phyloP scores from a whole-genome alignment of 35 echinoderm and acorn worm genomes.

The Lytechinus variegatus region DNA sequence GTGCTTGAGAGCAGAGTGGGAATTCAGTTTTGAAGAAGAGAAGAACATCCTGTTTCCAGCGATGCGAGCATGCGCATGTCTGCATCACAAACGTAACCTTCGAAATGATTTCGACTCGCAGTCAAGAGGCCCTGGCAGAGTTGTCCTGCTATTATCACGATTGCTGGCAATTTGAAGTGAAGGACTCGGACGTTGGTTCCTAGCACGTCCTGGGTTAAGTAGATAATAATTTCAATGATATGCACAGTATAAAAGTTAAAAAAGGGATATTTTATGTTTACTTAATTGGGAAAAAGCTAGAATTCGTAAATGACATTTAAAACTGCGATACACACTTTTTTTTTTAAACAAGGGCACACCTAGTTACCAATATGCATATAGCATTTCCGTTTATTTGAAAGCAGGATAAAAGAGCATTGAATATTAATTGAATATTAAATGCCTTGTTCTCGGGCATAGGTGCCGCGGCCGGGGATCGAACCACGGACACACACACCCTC shows the following conservation, averaged over 20 bases:
- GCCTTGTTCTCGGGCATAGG: too few species aligned
- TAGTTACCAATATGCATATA: too few species aligned
- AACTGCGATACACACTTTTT: too few species aligned
- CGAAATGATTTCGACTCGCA: background rate
- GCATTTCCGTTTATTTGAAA: too few species aligned
- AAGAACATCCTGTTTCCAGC: background rate
- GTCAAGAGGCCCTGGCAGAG: background rate
- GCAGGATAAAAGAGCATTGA: too few species aligned
- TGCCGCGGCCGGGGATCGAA: too few species aligned
- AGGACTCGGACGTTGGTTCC: background rate
- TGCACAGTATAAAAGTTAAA: background rate
- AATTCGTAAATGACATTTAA: too few species aligned
- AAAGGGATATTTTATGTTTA: too few species aligned
- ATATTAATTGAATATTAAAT: too few species aligned
- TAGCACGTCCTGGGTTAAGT: background rate
- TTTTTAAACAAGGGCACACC: too few species aligned
- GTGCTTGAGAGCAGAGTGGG: background rate
- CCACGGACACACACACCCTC: too few species aligned
- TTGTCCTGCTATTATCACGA: background rate
- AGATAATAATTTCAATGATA: background rate
- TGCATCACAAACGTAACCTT: background rate
- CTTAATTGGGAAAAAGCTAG: too few species aligned
- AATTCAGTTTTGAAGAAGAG: background rate
- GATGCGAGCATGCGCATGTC: background rate
- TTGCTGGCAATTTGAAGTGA: background rate